These are phyloP conservation scores for Poecile atricapillus DNA, from an alignment of 2,113 vertebrate genomes.

Conservation along the genomic window DNA sequence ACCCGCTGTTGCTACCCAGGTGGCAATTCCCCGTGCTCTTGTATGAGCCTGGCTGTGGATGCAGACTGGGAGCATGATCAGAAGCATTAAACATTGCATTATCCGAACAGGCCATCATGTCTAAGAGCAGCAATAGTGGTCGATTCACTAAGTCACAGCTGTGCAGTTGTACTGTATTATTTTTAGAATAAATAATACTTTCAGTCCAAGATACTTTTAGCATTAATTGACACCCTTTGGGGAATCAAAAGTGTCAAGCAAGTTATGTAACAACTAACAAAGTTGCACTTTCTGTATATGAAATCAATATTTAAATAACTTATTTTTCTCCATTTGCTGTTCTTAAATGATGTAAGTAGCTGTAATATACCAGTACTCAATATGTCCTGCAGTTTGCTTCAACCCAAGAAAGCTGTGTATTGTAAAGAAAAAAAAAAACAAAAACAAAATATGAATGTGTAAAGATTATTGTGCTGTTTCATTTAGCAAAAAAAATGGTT, in stretches of 20 bases:
- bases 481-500: slow-evolving; percentile 88
- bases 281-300: slow-evolving; percentile 99
- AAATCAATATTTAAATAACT: slow-evolving; percentile 99
- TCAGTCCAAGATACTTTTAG: slow-evolving; percentile 66
- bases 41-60: neutral
- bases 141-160: slow-evolving; percentile 72
- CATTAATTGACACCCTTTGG: slow-evolving; percentile 68
- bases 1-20: neutral
- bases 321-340: slow-evolving; percentile 93
- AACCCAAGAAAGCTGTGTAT: slow-evolving; percentile 86
- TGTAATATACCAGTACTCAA: slow-evolving; percentile 95
- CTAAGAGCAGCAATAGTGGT: slow-evolving; percentile 63
- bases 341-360: slow-evolving; percentile 96
- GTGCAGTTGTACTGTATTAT: slow-evolving; percentile 64
- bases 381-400: slow-evolving; percentile 88
- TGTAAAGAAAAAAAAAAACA: slow-evolving; percentile 83
- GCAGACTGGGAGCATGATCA: neutral
- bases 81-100: neutral
- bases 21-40: neutral
- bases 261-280: slow-evolving; percentile 93
- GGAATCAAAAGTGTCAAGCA: slow-evolving; percentile 71
- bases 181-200: slow-evolving; percentile 66
- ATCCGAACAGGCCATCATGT: slow-evolving; percentile 32
- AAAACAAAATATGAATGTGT: slow-evolving; percentile 76
- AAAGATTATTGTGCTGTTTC: slow-evolving; percentile 94